phyloP scores from a whole-genome alignment of 2,888 invertebrate genomes.

The Ephialtes manifestator region DNA sequence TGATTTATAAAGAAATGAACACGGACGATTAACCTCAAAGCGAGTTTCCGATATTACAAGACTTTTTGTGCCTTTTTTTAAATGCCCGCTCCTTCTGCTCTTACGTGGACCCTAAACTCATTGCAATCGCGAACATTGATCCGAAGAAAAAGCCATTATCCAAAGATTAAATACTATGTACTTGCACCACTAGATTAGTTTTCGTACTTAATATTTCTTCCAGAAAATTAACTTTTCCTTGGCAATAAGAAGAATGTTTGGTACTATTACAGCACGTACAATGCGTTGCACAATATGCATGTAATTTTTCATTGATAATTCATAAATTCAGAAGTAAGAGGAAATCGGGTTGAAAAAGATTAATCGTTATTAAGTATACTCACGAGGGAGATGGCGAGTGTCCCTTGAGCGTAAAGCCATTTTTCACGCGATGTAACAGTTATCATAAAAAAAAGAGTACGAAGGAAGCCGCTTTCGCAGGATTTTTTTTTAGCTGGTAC shows the following conservation, averaged over 20 bases:
- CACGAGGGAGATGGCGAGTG: neutral
- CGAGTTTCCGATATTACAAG: slow-evolving; percentile 65
- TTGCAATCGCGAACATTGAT: slow-evolving; percentile 51
- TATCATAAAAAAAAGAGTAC: neutral
- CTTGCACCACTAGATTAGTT: slow-evolving; percentile 58
- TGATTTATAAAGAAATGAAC: slow-evolving; percentile 70
- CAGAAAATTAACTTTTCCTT: slow-evolving; percentile 47
- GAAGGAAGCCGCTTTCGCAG: neutral
- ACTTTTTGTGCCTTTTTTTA: slow-evolving; percentile 69
- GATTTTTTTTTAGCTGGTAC: neutral
- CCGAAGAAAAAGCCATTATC: slow-evolving; percentile 65
- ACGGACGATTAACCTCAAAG: slow-evolving; percentile 73
- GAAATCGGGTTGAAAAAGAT: neutral
- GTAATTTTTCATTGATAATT: no score
- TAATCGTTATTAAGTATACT: slow-evolving; percentile 7
- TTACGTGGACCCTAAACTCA: slow-evolving; percentile 1
- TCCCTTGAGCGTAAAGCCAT: neutral
- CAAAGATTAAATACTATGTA: slow-evolving; percentile 57
- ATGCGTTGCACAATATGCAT: neutral
- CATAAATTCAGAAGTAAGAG: neutral
- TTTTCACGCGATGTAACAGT: neutral
- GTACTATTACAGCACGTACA: neutral
- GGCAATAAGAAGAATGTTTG: neutral
- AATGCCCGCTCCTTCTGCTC: slow-evolving; percentile 15
- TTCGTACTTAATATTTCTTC: slow-evolving; percentile 59